A percentile compares a stretch with the other conserved stretches of the same genome.
Evolutionary conservation across 2,797 vertebrate genomes (phyloP).

Genomic region (Poeciliopsis presidionis): DNA sequence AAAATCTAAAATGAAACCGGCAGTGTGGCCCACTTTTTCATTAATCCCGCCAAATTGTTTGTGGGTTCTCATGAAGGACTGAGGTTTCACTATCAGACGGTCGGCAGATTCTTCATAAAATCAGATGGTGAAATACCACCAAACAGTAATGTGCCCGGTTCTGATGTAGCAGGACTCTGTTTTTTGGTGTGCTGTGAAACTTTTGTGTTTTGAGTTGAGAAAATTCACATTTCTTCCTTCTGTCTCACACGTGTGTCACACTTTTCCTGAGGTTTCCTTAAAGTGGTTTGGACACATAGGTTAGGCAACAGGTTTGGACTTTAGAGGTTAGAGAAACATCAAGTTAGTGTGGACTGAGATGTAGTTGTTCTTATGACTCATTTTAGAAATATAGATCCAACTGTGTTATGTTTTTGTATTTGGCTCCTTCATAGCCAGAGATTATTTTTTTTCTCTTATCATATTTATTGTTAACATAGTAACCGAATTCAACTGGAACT

Average conservation of each 20-base stretch:
- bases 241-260: neutral
- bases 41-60: neutral
- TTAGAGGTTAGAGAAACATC: neutral
- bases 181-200: neutral
- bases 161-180: neutral
- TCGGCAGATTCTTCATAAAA: neutral
- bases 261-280: neutral
- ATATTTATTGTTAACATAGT: neutral
- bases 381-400: neutral
- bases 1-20: neutral
- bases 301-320: neutral
- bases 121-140: neutral
- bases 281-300: neutral
- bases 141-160: neutral
- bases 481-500: neutral
- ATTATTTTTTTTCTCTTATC: neutral
- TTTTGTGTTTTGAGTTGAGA: neutral
- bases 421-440: neutral
- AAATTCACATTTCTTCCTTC: neutral
- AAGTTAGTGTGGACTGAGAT: neutral
- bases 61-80: neutral
- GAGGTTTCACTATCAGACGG: neutral
- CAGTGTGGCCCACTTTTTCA: neutral
- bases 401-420: neutral
- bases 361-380: neutral